A percentile compares a stretch with the other conserved stretches of the same genome.
Conservation (phyloP, 30 jellyfish, hydroid and myxozoan species). For the Haliclystus octoradiatus region DNA sequence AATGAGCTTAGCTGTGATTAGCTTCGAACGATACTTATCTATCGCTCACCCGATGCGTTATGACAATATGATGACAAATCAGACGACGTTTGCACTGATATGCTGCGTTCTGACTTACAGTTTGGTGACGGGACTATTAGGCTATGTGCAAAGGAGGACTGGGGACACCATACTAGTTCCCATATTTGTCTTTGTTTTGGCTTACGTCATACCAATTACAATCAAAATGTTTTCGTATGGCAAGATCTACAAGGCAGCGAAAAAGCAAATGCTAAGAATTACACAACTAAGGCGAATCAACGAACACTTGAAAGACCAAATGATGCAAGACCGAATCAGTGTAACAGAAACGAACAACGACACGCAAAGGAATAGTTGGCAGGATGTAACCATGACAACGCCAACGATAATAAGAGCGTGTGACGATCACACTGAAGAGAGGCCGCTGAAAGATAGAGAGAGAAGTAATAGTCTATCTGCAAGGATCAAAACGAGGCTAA, state of each 20-base stretch:
- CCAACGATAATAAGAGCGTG: neutral
- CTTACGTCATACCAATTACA: constrained; percentile 59
- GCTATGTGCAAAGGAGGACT: neutral
- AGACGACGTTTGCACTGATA: constrained; percentile 5
- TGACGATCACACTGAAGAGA: neutral
- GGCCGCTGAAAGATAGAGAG: neutral
- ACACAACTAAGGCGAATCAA: constrained; percentile 8
- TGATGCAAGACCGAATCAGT: neutral
- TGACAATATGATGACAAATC: constrained; percentile 37
- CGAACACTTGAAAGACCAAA: neutral
- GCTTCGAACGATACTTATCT: constrained; percentile 75
- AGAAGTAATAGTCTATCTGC: neutral
- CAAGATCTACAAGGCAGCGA: constrained; percentile 42
- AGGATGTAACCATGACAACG: too few relatives aligned
- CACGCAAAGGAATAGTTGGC: neutral
- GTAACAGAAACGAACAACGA: neutral
- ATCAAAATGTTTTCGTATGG: constrained; percentile 50
- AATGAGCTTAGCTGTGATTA: constrained; percentile 65
- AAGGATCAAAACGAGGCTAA: neutral
- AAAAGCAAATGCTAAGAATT: constrained; percentile 20
- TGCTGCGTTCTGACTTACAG: constrained; percentile 16
- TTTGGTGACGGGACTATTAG: constrained; percentile 10
- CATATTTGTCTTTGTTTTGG: constrained; percentile 11
- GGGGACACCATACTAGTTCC: neutral
- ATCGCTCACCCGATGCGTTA: constrained; percentile 42